These are phyloP conservation scores for Notechis scutatus DNA, from an alignment of 2,113 vertebrate species.

Conservation along the genomic window DNA sequence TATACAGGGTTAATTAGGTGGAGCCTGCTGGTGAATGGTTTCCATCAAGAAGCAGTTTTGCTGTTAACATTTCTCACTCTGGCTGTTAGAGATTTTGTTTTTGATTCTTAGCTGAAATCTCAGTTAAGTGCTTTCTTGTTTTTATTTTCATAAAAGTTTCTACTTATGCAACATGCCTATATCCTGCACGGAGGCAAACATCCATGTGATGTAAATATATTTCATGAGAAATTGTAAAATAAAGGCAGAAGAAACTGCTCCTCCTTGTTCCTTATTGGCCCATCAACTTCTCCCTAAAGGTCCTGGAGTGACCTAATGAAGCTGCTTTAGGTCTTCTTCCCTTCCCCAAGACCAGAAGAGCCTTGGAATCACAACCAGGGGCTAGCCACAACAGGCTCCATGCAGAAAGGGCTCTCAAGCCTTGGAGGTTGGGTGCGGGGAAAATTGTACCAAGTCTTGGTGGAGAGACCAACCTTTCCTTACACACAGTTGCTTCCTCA, in stretches of 20 bases:
- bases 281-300: background rate
- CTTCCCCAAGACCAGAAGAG: background rate
- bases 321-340: background rate
- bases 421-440: background rate
- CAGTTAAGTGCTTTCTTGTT: constrained; percentile 76
- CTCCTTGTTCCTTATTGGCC: constrained; percentile 50
- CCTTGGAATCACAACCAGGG: background rate
- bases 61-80: constrained; percentile 70
- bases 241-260: constrained; percentile 69
- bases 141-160: constrained; percentile 82
- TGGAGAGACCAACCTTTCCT: background rate
- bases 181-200: constrained; percentile 91
- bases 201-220: constrained; percentile 92
- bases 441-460: background rate
- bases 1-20: constrained; percentile 61
- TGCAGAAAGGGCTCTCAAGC: background rate
- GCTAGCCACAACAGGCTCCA: background rate
- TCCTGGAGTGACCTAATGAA: background rate
- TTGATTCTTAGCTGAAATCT: constrained; percentile 77
- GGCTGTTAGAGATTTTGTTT: constrained; percentile 80
- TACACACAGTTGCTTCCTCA: background rate
- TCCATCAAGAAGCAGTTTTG: constrained; percentile 70
- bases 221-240: constrained; percentile 91
- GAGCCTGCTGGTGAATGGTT: constrained; percentile 36
- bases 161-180: constrained; percentile 97